Evolutionary conservation across 2,797 vertebrate genomes (phyloP), one percentile per base, ranked within the genome.

Genomic region (Podargus strigoides): DNA sequence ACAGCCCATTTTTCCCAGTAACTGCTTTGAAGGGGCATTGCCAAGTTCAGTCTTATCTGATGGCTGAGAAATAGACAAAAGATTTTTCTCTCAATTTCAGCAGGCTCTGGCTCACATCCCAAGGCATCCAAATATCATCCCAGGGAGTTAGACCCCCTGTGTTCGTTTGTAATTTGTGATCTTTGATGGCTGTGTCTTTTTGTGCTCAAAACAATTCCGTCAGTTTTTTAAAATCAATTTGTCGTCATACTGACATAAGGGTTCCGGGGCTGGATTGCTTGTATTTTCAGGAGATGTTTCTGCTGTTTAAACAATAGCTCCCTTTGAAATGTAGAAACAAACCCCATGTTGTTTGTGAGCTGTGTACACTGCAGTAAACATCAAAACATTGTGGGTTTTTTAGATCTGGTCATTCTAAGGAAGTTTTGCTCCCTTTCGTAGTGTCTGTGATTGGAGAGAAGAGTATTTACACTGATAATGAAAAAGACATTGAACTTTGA

Each of bases 261-360:
- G 7, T 52, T 88, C 52, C 55, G 59, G 56, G 50, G 39, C 32
- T 91, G 67, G 18, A 44, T 37, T 37, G 41, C 14, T 26, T 37
- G 9, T 44, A 20, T 83, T 75, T 80, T 72, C 73, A 69, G 76
- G 58, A 85, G 41, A 30, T 23, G 26, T 55, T 82, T 79, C 47
- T 88, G 46, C 39, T 73, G 39, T 72, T 72, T 37, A 72, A 89
- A 95, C 80, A 96, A 66, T 66, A 77, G 49, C 16, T 81, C 62
- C 46, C 68, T 89, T 93, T 89, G 76, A 95, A 84, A 41, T 1
- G 1, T 5, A 66, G 77, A 90, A 95, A 95, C 83, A 96, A 93
- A 84, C 0, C 52, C 66, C 14, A 11, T 39, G 42, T 76, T 96
- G 80, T 96, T 75, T 1, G 1, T 81, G 50, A 44, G 30, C 42